Evolutionary conservation across 2,113 vertebrate species (phyloP).

Genomic region (Alligator sinensis): DNA sequence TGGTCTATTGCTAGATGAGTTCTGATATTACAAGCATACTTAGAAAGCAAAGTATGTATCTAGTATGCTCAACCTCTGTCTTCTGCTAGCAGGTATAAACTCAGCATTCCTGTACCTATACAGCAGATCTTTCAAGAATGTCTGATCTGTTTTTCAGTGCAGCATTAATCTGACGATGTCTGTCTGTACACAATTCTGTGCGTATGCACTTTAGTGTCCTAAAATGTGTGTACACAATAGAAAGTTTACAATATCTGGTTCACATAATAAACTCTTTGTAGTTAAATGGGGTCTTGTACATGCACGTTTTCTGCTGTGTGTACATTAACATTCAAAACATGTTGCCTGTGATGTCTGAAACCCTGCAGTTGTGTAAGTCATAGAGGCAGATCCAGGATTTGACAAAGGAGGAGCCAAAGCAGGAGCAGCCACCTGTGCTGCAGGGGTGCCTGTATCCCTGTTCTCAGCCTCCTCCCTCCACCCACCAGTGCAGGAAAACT

Average conservation of each 20-base stretch:
- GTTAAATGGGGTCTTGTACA: neutral
- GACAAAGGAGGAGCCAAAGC: too few relatives aligned
- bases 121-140: neutral
- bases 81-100: neutral
- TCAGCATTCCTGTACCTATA: neutral
- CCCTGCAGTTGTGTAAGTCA: neutral
- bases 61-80: neutral
- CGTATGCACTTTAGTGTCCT: neutral
- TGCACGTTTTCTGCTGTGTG: neutral
- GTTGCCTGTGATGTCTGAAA: neutral
- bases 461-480: too few relatives aligned
- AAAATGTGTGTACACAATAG: neutral
- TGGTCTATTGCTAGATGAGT: neutral
- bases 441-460: too few relatives aligned
- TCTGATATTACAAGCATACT: slow-evolving; percentile 7
- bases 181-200: neutral
- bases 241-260: neutral
- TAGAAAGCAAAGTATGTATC: neutral
- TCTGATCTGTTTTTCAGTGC: neutral
- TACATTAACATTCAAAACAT: neutral
- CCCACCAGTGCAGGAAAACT: too few relatives aligned
- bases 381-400: neutral
- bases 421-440: too few relatives aligned
- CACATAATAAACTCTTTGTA: neutral
- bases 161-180: neutral